phyloP scores from a whole-genome alignment of 2,113 vertebrate genomes.

The Oenanthe melanoleuca region DNA sequence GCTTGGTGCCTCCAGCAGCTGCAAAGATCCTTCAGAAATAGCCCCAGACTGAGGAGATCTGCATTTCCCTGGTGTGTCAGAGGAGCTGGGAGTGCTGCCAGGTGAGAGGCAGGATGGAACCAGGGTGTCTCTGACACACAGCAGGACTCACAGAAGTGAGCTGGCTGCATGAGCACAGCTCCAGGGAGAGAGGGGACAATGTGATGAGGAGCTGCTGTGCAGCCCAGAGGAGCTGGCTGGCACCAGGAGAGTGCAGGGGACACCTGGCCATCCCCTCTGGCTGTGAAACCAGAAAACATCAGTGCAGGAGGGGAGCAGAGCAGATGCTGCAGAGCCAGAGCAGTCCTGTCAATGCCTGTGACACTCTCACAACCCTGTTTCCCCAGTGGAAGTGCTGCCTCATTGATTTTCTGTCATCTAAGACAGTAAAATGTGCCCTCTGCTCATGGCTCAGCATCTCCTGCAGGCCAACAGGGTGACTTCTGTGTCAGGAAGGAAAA shows the following conservation, averaged over 20 bases:
- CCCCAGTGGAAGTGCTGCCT: neutral
- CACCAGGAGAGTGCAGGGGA: neutral
- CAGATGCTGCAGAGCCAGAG: neutral
- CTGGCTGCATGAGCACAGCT: neutral
- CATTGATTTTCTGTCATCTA: neutral
- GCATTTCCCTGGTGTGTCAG: neutral
- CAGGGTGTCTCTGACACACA: neutral
- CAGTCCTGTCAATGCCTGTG: neutral
- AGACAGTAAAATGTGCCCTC: neutral
- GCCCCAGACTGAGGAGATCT: neutral
- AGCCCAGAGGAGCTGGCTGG: neutral
- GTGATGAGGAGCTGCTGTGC: neutral
- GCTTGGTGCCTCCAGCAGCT: neutral
- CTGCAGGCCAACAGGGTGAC: neutral
- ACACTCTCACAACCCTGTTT: neutral
- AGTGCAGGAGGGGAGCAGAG: neutral
- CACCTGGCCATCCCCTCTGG: neutral
- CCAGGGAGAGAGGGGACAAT: neutral
- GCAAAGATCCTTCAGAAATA: neutral
- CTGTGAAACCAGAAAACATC: neutral
- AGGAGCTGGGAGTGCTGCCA: neutral
- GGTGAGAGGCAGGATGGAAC: fast-evolving
- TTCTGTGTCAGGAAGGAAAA: neutral
- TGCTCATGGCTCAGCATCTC: neutral
- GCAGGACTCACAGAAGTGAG: neutral